Evolutionary conservation across 2,888 invertebrate species (phyloP), one percentile per base, ranked within the genome.

Genomic region (Platypus cylindrus): DNA sequence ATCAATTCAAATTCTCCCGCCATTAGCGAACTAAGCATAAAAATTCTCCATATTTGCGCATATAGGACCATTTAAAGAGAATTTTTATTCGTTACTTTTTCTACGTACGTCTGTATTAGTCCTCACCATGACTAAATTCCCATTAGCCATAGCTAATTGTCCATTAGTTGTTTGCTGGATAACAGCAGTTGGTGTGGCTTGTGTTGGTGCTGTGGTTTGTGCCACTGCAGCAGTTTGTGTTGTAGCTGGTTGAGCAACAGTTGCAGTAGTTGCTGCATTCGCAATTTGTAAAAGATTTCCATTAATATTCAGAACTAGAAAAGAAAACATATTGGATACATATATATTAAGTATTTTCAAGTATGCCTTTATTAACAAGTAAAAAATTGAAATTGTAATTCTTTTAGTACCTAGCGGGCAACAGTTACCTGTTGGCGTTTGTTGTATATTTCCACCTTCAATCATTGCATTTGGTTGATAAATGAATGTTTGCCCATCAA

Each of bases 401-500:
- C 13, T 13, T 27, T 12, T 15, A 25, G 5, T 27, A 20, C 9
- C 20, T 9, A 20, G 5, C 20, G 9, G 17, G 13, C 27, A 16
- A 15, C 34, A 22, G 12, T 28, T 48, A 59, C 61, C 60, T 49
- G 73, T 73, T 2, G 75, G 73, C 56, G 78, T 58, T 42, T 71
- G 70, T 48, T 68, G 71, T 32, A 68, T 62, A 41, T 63, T 62
- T 22, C 56, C 45, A 39, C 67, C 65, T 41, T 75, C 72, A 12
- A 75, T 55, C 27, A 72, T 63, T 11, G 75, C 68, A 18, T 75
- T 69, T 0, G 87, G 85, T 56, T 93, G 91, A 58, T 89, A 89
- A 35, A 90, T 74, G 49, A 85, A 83, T 0, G 91, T 89, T 62
- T 93, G 93, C 1, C 94, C 94, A 60, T 91, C 91, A 0, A 87